phyloP scores from a whole-genome alignment of 2,113 vertebrate genomes.

The Xenotilapia leptura region DNA sequence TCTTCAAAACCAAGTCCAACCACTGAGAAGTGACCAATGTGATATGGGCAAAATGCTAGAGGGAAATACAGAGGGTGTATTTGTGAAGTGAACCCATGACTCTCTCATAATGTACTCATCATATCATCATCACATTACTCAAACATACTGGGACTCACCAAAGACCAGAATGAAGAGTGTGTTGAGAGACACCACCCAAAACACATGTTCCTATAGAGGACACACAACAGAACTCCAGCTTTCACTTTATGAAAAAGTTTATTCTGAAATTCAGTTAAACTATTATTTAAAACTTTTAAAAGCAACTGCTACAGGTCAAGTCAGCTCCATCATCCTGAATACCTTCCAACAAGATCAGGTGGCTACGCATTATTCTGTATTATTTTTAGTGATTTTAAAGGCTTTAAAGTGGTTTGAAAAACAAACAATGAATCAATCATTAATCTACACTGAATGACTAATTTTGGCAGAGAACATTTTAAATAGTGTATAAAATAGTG shows the following conservation, averaged over 20 bases:
- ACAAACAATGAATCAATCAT: neutral
- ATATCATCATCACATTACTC: neutral
- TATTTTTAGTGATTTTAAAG: neutral
- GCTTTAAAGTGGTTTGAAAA: neutral
- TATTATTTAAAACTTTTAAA: neutral
- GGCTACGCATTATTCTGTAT: neutral
- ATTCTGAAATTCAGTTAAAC: neutral
- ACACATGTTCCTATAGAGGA: conserved; percentile 86
- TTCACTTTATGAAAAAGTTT: neutral
- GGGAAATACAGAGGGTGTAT: neutral
- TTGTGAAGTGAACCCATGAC: neutral
- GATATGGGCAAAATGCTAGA: conserved; percentile 93
- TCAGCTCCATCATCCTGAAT: neutral
- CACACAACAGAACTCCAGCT: neutral
- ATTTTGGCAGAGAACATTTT: neutral
- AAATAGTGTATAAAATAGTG: neutral
- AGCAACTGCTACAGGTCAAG: neutral
- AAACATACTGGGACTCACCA: conserved; percentile 72
- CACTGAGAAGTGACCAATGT: conserved; percentile 95
- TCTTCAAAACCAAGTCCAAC: conserved; percentile 93
- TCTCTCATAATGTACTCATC: neutral
- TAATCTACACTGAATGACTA: neutral
- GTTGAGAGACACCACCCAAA: conserved; percentile 97
- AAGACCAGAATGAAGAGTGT: conserved; percentile 96
- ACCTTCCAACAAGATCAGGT: neutral